phyloP scores from a whole-genome alignment of 2,113 vertebrate species.

The Falco punctatus region DNA sequence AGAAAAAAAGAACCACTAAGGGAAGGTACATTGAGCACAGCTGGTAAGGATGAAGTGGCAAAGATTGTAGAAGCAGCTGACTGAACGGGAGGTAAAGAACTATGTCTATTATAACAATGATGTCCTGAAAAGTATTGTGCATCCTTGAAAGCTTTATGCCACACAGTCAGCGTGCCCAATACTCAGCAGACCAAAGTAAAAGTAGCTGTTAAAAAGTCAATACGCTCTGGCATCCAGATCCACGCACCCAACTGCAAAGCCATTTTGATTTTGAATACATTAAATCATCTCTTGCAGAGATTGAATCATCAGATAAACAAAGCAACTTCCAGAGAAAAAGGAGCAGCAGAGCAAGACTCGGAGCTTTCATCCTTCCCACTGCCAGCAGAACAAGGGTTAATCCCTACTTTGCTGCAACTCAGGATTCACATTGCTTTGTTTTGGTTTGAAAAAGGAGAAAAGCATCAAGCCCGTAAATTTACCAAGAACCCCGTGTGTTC shows the following conservation, averaged over 20 bases:
- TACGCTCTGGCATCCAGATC: not conserved
- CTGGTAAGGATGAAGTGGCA: not conserved
- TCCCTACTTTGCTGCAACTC: not conserved
- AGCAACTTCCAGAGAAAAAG: not conserved
- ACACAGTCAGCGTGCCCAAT: no score
- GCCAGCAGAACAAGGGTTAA: not conserved
- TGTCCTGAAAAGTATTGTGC: not conserved
- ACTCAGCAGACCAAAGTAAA: not conserved
- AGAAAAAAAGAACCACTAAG: not conserved
- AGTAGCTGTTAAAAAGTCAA: not conserved
- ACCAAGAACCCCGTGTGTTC: not conserved
- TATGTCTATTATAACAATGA: not conserved
- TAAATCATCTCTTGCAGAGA: not conserved
- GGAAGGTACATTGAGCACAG: not conserved
- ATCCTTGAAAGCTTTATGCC: not conserved
- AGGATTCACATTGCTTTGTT: not conserved
- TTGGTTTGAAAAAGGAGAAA: not conserved
- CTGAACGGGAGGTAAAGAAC: not conserved
- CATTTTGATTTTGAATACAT: not conserved
- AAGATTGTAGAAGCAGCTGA: not conserved
- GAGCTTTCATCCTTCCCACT: not conserved
- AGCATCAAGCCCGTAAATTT: not conserved
- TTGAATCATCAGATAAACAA: not conserved
- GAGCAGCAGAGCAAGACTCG: not conserved
- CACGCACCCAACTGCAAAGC: not conserved